These are phyloP conservation scores for Dreissena rostriformis DNA, from an alignment of 1,140 invertebrate genomes.

Conservation along the genomic window DNA sequence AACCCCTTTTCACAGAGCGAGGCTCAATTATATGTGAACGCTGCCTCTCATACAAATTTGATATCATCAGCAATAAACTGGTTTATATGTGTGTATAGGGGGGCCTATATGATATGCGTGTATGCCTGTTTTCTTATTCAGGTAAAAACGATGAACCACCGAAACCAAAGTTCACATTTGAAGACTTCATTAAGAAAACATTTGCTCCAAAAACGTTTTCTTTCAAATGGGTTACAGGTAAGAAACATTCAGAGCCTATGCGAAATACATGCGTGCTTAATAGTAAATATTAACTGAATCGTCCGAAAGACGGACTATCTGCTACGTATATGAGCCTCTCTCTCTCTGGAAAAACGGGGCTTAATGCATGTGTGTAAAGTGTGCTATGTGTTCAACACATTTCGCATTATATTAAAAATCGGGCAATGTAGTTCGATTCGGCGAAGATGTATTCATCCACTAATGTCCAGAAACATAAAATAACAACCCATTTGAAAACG, in stretches of 20 bases:
- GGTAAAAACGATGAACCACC: constrained; percentile 6
- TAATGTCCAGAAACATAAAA: too few relatives aligned
- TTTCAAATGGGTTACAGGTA: constrained; percentile 42
- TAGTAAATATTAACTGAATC: neutral
- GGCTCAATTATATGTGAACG: too few relatives aligned
- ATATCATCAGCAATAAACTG: too few relatives aligned
- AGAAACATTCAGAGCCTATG: neutral
- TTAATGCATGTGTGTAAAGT: neutral
- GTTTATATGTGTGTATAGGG: too few relatives aligned
- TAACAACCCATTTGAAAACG: too few relatives aligned
- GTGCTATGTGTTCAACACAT: too few relatives aligned
- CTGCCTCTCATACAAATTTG: too few relatives aligned
- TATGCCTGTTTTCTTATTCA: neutral
- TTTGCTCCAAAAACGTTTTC: constrained; percentile 24
- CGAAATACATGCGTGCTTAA: neutral
- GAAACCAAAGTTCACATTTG: constrained; percentile 47
- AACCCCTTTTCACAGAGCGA: too few relatives aligned
- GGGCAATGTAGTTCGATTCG: too few relatives aligned
- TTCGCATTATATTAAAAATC: too few relatives aligned
- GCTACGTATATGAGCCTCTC: neutral
- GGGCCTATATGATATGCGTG: too few relatives aligned
- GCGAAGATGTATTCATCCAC: too few relatives aligned
- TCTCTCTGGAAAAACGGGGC: neutral
- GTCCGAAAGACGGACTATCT: neutral
- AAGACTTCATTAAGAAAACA: constrained; percentile 35